These are phyloP conservation scores for Vidua chalybeata DNA, from an alignment of 2,113 vertebrate species.

Conservation along the genomic window DNA sequence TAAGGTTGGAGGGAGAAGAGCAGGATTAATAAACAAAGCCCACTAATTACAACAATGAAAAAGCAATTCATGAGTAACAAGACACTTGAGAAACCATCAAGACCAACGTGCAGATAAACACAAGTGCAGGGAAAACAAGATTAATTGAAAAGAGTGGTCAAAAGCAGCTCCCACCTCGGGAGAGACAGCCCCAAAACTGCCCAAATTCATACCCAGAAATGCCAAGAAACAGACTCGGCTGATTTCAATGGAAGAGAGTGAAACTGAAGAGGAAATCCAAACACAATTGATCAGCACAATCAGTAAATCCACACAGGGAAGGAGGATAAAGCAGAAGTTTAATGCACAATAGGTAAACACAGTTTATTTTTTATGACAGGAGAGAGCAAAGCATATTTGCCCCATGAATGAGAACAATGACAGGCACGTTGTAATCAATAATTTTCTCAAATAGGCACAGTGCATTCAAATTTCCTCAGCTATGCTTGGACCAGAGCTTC, in stretches of 20 bases:
- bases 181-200: not conserved
- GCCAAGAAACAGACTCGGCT: rapidly evolving
- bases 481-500: not conserved
- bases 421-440: not conserved
- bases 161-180: not conserved
- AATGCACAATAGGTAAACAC: not conserved
- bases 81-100: not conserved
- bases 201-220: not conserved
- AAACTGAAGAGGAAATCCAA: not conserved
- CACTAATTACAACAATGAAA: rapidly evolving
- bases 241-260: not conserved
- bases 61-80: not conserved
- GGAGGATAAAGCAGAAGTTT: not conserved
- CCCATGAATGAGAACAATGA: not conserved
- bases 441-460: not conserved
- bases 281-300: not conserved
- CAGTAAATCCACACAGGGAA: not conserved
- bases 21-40: not conserved
- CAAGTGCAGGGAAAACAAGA: not conserved
- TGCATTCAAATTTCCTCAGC: not conserved
- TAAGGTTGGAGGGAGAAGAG: not conserved
- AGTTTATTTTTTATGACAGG: not conserved
- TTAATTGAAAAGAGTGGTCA: not conserved
- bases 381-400: not conserved
- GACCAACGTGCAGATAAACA: not conserved